Evolutionary conservation across 2,113 vertebrate genomes (phyloP), one percentile per base, ranked within the genome.

Genomic region (Leuciscus idus): DNA sequence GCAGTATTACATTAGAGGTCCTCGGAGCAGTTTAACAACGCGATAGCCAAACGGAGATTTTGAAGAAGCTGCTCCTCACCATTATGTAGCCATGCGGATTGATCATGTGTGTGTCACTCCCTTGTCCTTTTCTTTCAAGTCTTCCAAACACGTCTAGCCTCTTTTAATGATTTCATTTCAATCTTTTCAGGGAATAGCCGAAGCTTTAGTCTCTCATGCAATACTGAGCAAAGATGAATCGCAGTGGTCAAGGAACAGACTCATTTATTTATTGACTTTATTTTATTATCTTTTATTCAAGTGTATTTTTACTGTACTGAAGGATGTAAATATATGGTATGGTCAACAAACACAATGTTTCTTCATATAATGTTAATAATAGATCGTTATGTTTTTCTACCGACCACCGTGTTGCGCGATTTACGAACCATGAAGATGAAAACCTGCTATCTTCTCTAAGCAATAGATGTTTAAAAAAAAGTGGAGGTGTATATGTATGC

Each of bases 381-480:
- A 95, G 95, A 97, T 89, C 90, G 93, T 95, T 93, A 89, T 97
- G 97, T 70, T 96, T 97, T 97, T 97, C 95, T 97, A 98, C 96
- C 95, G 97, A 96, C 96, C 97, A 96, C 95, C 96, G 97, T 95
- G 95, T 97, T 97, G 96, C 96, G 96, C 96, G 96, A 96, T 96
- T 97, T 88, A 91, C 95, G 96, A 96, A 96, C 88, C 95, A 95
- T 96, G 96, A 96, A 95, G 95, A 96, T 15, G 21, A 90, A 93
- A 91, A 90, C 91, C 89, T 86, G 96, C 94, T 96, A 96, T 96
- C 96, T 96, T 97, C 95, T 95, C 96, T 95, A 96, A 98, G 96
- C 96, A 98, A 98, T 98, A 98, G 96, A 96, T 88, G 92, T 91
- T 94, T 91, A 89, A 89, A 91, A 62, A 33, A 73, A 89, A 96